Conservation (phyloP, 1,140 invertebrate genomes). For the Diorhabda elongata region DNA sequence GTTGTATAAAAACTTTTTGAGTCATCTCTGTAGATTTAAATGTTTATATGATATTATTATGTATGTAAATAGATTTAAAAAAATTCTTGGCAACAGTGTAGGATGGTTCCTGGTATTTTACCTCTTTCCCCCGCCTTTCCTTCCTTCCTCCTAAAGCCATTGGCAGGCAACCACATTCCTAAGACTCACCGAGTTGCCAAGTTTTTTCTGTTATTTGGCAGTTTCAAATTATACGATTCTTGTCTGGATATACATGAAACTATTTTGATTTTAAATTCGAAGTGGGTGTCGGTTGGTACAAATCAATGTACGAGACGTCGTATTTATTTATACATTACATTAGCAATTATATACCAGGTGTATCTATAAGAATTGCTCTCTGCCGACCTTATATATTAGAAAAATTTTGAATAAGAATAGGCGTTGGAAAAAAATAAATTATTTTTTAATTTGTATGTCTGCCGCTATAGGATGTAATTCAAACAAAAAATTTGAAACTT, state of each 20-base stretch:
- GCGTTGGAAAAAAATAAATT: too few relatives aligned
- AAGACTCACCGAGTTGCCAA: not conserved
- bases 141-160: conserved; percentile 1
- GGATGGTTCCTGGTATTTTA: not conserved
- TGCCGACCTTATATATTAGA: too few relatives aligned
- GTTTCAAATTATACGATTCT: not conserved
- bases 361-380: too few relatives aligned
- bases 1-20: too few relatives aligned
- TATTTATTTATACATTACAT: not conserved
- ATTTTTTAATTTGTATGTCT: too few relatives aligned
- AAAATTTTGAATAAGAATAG: too few relatives aligned
- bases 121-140: not conserved
- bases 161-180: not conserved
- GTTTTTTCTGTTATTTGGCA: conserved; percentile 2
- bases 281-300: not conserved
- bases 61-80: not conserved
- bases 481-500: too few relatives aligned
- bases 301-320: not conserved
- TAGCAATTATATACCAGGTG: not conserved
- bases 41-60: not conserved
- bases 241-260: not conserved
- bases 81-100: not conserved
- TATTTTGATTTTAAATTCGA: not conserved
- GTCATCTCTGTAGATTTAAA: too few relatives aligned
- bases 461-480: too few relatives aligned